Evolutionary conservation across 2,888 invertebrate genomes (phyloP).

Genomic region (Machimus atricapillus): DNA sequence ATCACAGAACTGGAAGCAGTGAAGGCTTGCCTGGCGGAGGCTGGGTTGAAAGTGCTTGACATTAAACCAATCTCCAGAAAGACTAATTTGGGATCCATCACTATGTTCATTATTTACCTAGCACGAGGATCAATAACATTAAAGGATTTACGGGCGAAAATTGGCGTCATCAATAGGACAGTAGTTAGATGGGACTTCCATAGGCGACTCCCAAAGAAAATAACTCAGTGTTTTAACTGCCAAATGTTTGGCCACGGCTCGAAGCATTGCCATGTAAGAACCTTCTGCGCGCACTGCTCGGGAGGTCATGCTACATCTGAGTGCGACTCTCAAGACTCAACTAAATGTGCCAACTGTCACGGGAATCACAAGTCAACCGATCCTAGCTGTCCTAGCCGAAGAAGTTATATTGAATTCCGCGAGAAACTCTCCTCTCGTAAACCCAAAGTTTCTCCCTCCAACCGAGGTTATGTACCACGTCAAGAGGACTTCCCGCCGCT

Average conservation of each 20-base stretch:
- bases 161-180: neutral
- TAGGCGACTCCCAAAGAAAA: neutral
- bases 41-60: no score
- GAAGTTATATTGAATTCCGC: neutral
- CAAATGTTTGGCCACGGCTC: neutral
- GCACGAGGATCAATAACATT: neutral
- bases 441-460: neutral
- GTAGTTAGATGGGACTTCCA: neutral
- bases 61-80: no score
- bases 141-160: neutral
- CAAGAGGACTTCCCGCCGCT: neutral
- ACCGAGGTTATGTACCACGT: neutral
- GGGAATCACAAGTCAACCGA: neutral
- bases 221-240: neutral
- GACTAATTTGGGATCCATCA: no score
- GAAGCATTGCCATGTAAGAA: neutral
- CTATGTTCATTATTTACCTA: no score
- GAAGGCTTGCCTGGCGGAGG: no score
- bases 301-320: neutral
- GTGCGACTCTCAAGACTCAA: neutral
- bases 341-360: neutral
- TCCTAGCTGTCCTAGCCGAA: neutral
- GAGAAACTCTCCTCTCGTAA: neutral
- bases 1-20: no score
- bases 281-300: neutral